These are phyloP conservation scores for Sinelater perroti DNA, from an alignment of 2,888 invertebrate genomes.

Conservation along the genomic window DNA sequence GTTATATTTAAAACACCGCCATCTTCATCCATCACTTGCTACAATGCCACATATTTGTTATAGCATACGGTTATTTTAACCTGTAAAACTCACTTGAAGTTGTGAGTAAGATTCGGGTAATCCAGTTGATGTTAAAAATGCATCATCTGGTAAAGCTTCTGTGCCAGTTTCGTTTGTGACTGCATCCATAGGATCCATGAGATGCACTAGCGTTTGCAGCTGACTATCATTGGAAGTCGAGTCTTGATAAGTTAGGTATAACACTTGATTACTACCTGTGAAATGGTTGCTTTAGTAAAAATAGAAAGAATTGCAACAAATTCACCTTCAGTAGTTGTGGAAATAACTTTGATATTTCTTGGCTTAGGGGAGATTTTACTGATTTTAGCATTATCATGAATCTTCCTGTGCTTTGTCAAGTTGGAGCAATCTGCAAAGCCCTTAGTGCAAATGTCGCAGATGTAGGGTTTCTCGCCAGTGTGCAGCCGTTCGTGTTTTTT, in stretches of 20 bases:
- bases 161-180: constrained; percentile 11
- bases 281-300: too few species aligned
- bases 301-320: too few species aligned
- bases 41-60: background rate
- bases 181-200: constrained; percentile 44
- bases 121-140: constrained; percentile 17
- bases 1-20: constrained; percentile 75
- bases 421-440: constrained; percentile 82
- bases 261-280: constrained; percentile 55
- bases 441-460: constrained; percentile 75
- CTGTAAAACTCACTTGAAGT: constrained; percentile 43
- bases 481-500: constrained; percentile 72
- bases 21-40: constrained; percentile 72
- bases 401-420: constrained; percentile 72
- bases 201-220: constrained; percentile 56
- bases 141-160: constrained; percentile 12
- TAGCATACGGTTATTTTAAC: too few species aligned
- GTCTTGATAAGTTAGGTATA: constrained; percentile 64
- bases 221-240: constrained; percentile 56
- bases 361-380: constrained; percentile 21
- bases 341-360: constrained; percentile 39
- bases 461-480: constrained; percentile 74
- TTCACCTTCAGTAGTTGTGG: constrained; percentile 38
- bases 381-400: constrained; percentile 45
- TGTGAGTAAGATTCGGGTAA: constrained; percentile 38